Evolutionary conservation across 2,797 vertebrate genomes (phyloP).

Genomic region (Peromyscus attwateri): DNA sequence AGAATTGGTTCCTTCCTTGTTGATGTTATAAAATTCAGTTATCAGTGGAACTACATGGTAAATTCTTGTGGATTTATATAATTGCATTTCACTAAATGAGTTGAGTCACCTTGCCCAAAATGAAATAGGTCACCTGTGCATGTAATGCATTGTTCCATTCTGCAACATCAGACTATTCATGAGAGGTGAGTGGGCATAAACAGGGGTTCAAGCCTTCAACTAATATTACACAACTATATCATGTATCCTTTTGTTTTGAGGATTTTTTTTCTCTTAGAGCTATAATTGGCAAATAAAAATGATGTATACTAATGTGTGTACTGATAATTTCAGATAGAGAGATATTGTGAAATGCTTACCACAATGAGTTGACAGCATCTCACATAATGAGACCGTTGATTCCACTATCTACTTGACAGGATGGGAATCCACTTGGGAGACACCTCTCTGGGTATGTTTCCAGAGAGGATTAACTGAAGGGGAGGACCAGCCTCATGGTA

Average conservation of each 20-base stretch:
- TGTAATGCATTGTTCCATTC: not conserved
- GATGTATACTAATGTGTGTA: not conserved
- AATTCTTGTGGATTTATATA: not conserved
- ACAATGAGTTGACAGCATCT: not conserved
- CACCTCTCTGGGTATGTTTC: not conserved
- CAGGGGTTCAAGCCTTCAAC: not conserved
- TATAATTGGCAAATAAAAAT: not conserved
- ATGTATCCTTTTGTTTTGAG: not conserved
- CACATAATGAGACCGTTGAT: not conserved
- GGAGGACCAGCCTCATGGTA: not conserved
- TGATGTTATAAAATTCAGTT: constrained; percentile 16
- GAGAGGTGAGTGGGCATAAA: not conserved
- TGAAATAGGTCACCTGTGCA: not conserved
- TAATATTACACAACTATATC: not conserved
- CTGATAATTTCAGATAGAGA: not conserved
- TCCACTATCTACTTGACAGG: not conserved
- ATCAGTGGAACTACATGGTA: not conserved
- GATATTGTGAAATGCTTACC: not conserved
- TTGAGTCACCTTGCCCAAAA: not conserved
- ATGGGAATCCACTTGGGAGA: not conserved
- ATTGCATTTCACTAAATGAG: not conserved
- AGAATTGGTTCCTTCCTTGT: not conserved
- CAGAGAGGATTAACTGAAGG: not conserved
- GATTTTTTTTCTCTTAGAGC: not conserved
- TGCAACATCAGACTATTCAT: not conserved